Evolutionary conservation across 2,113 vertebrate species (phyloP).

Genomic region (Acanthisitta chloris): DNA sequence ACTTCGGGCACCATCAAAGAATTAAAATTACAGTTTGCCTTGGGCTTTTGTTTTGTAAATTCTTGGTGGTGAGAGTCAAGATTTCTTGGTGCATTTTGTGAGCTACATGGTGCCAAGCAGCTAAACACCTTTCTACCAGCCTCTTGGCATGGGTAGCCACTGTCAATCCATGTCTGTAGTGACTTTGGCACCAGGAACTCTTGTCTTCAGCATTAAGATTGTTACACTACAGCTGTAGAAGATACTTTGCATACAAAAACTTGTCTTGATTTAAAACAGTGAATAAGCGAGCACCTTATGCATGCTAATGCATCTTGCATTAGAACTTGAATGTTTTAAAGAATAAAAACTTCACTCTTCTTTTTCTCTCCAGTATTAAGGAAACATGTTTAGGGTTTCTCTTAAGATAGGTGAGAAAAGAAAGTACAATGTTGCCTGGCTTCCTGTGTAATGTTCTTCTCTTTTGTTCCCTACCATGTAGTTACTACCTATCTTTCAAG

Average conservation of each 20-base stretch:
- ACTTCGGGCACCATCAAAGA: neutral
- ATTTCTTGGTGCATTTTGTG: neutral
- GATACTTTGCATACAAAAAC: neutral
- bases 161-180: neutral
- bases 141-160: neutral
- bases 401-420: slow-evolving; percentile 16
- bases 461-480: slow-evolving; percentile 72
- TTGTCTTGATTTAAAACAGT: neutral
- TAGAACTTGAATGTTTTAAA: neutral
- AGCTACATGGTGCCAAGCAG: neutral
- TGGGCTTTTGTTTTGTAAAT: neutral
- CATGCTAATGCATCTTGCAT: fast-evolving
- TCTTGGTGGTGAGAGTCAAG: neutral
- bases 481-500: slow-evolving; percentile 58
- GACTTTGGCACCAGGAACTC: neutral
- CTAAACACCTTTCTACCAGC: neutral
- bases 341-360: neutral
- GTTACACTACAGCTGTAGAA: neutral
- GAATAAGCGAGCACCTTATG: neutral
- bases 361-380: neutral
- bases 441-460: slow-evolving; percentile 63
- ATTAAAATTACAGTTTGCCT: neutral
- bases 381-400: neutral
- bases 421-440: slow-evolving; percentile 31
- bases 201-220: neutral